Evolutionary conservation across 2,888 invertebrate genomes (phyloP).

Genomic region (Pterostichus madidus): DNA sequence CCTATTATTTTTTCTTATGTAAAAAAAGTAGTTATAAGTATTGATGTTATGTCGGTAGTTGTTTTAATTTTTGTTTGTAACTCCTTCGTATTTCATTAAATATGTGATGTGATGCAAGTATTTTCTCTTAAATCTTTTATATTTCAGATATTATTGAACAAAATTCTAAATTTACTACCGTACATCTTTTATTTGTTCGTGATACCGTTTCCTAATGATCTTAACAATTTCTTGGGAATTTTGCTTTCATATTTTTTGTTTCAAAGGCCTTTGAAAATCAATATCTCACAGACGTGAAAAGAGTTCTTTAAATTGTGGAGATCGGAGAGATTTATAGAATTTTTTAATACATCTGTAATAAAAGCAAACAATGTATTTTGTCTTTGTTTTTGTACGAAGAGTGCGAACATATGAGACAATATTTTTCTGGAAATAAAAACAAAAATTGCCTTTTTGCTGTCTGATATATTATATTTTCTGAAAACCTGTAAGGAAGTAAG

Average conservation of each 20-base stretch:
- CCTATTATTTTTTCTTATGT: too few relatives aligned
- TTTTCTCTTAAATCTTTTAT: not conserved
- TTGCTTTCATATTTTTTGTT: not conserved
- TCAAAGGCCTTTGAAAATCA: slow-evolving; percentile 6
- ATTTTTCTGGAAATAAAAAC: slow-evolving; percentile 23
- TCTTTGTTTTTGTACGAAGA: slow-evolving; percentile 1
- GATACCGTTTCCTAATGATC: slow-evolving; percentile 35
- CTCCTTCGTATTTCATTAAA: too few relatives aligned
- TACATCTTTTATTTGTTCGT: slow-evolving; percentile 9
- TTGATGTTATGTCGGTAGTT: too few relatives aligned
- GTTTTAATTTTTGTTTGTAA: too few relatives aligned
- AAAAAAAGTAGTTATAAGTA: too few relatives aligned
- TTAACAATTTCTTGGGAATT: slow-evolving; percentile 1
- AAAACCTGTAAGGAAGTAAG: not conserved
- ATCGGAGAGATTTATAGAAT: slow-evolving; percentile 8
- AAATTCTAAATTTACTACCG: slow-evolving; percentile 22
- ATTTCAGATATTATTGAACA: slow-evolving; percentile 17
- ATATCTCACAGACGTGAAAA: slow-evolving; percentile 3
- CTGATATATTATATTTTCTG: slow-evolving; percentile 13
- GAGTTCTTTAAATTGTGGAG: not conserved
- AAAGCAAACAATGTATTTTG: not conserved
- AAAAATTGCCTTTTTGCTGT: slow-evolving; percentile 12
- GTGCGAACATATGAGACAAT: slow-evolving; percentile 23
- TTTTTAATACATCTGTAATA: slow-evolving; percentile 7
- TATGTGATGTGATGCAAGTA: too few relatives aligned